Evolutionary conservation across 1,140 invertebrate genomes (phyloP).

Genomic region (Oppia nitens): DNA sequence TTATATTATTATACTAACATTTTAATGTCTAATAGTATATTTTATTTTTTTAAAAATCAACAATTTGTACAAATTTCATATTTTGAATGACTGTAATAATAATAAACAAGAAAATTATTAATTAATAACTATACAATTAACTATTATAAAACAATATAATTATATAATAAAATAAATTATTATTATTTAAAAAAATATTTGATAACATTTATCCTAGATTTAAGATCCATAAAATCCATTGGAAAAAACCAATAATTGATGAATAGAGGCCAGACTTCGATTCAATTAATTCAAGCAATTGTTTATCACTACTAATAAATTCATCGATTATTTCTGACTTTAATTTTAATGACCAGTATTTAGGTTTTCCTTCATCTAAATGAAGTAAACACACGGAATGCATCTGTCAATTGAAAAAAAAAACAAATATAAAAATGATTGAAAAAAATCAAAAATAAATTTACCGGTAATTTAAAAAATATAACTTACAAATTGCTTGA

Average conservation of each 20-base stretch:
- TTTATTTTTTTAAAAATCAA: too few species aligned
- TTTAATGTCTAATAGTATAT: too few species aligned
- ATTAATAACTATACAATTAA: too few species aligned
- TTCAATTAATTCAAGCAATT: conserved; percentile 2
- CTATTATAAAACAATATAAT: too few species aligned
- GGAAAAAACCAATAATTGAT: conserved; percentile 12
- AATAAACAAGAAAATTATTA: too few species aligned
- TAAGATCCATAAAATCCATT: conserved; percentile 8
- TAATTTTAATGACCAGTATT: conserved; percentile 2
- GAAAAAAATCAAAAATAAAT: neutral
- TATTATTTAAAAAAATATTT: too few species aligned
- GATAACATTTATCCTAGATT: neutral
- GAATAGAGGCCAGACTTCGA: conserved; percentile 6
- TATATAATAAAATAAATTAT: too few species aligned
- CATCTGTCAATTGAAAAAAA: neutral
- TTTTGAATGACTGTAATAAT: too few species aligned
- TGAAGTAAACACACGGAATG: conserved; percentile 5
- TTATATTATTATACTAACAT: too few species aligned
- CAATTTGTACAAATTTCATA: too few species aligned
- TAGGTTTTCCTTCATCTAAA: conserved; percentile 13
- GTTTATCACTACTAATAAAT: conserved; percentile 14
- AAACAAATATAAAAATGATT: neutral
- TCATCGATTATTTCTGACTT: conserved; percentile 15
- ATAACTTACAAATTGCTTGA: conserved; percentile 10
- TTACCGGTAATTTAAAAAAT: neutral